Evolutionary conservation across 1,140 invertebrate species (phyloP).

Genomic region (Drosophila eugracilis): DNA sequence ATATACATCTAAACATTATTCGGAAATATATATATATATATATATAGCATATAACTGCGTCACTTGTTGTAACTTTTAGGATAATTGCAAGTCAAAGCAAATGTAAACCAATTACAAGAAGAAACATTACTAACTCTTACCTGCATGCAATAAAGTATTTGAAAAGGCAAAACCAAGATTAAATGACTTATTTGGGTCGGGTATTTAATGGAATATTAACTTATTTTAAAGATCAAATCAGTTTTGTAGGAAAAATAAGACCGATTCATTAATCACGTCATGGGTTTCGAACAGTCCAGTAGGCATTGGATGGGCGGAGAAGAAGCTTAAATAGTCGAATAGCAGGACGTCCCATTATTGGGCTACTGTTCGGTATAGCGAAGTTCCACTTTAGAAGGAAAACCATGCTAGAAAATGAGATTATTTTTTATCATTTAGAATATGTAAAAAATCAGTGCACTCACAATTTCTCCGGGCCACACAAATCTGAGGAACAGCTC

Average conservation of each 20-base stretch:
- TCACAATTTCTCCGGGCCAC: slow-evolving; percentile 31
- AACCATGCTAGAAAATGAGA: slow-evolving; percentile 11
- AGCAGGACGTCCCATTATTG: slow-evolving; percentile 8
- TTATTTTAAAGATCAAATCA: too few relatives aligned
- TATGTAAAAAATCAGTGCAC: too few relatives aligned
- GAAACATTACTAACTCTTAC: slow-evolving; percentile 72
- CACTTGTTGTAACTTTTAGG: slow-evolving; percentile 80
- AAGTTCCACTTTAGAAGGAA: slow-evolving; percentile 40
- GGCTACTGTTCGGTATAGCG: neutral
- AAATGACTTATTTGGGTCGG: neutral
- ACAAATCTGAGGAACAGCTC: neutral
- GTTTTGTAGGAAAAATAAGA: too few relatives aligned
- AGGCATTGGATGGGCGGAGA: slow-evolving; percentile 21
- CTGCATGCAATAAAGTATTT: slow-evolving; percentile 77
- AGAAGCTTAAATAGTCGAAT: slow-evolving; percentile 28
- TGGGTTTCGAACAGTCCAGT: slow-evolving; percentile 19
- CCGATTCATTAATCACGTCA: too few relatives aligned
- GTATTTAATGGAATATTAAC: too few relatives aligned
- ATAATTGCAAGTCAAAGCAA: slow-evolving; percentile 53
- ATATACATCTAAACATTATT: slow-evolving; percentile 48
- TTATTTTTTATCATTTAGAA: too few relatives aligned
- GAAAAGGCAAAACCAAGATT: slow-evolving; percentile 24
- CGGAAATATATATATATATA: slow-evolving; percentile 63
- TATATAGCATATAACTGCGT: slow-evolving; percentile 68
- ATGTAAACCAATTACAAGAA: slow-evolving; percentile 53